These are phyloP conservation scores for Pyrgus malvae DNA, from an alignment of 2,888 invertebrate species.

Conservation along the genomic window DNA sequence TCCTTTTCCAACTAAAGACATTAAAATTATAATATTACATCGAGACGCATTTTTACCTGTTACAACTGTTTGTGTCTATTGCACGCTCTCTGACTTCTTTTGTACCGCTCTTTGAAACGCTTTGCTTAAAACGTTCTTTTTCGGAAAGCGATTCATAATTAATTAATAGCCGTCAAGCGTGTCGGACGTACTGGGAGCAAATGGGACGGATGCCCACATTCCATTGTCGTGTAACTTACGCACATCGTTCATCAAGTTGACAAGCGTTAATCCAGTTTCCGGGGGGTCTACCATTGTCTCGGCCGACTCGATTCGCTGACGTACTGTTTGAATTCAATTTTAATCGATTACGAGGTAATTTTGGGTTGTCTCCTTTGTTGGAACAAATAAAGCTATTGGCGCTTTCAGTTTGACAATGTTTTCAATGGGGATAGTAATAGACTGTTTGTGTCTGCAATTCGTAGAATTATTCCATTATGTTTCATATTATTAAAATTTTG, in stretches of 20 bases:
- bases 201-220: conserved; percentile 72
- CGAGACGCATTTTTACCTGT: conserved; percentile 1
- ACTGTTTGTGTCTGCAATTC: neutral
- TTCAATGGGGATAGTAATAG: neutral
- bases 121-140: conserved; percentile 18
- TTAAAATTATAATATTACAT: too few species aligned
- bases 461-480: too few species aligned
- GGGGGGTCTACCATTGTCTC: conserved; percentile 52
- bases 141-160: conserved; percentile 58
- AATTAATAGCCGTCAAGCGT: conserved; percentile 63
- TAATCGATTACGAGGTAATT: conserved; percentile 28
- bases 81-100: conserved; percentile 7
- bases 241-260: conserved; percentile 79
- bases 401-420: neutral
- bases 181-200: conserved; percentile 58
- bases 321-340: conserved; percentile 27
- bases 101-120: conserved; percentile 11
- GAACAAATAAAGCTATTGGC: conserved; percentile 19
- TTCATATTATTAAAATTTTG: too few species aligned
- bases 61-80: neutral
- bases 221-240: conserved; percentile 78
- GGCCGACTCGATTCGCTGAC: conserved; percentile 31
- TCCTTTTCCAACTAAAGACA: neutral
- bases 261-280: conserved; percentile 81
- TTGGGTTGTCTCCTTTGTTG: conserved; percentile 24